These are phyloP conservation scores for Rhizomys pruinosus DNA, from an alignment of 2,113 vertebrate genomes.

Conservation along the genomic window DNA sequence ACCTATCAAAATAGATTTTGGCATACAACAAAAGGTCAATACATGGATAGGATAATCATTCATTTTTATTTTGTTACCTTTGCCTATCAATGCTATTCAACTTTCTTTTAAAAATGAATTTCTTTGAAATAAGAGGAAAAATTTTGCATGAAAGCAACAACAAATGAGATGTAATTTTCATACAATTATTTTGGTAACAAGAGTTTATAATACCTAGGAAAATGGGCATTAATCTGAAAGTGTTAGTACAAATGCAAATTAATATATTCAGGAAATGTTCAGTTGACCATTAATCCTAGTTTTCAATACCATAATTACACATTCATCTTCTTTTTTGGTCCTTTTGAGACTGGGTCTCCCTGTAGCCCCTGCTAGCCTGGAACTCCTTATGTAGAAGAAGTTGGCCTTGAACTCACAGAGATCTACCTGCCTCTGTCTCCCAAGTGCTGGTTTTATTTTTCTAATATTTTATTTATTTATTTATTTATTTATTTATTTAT, in stretches of 20 bases:
- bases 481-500: no score
- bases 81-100: not conserved
- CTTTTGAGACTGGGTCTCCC: no score
- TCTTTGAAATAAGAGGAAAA: conserved; percentile 16
- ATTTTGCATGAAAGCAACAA: not conserved
- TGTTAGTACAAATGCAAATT: not conserved
- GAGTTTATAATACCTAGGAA: not conserved
- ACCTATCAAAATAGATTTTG: not conserved
- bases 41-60: not conserved
- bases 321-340: no score
- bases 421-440: no score
- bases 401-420: no score
- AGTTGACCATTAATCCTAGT: not conserved
- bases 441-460: no score
- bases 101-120: conserved; percentile 18
- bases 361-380: no score
- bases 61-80: conserved; percentile 40
- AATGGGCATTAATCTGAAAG: not conserved
- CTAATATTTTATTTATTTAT: no score
- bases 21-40: not conserved
- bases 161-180: not conserved
- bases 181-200: not conserved
- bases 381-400: no score
- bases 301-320: no score
- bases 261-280: not conserved